Conservation (phyloP, 2,797 vertebrate genomes). For the Peromyscus melanophrys region DNA sequence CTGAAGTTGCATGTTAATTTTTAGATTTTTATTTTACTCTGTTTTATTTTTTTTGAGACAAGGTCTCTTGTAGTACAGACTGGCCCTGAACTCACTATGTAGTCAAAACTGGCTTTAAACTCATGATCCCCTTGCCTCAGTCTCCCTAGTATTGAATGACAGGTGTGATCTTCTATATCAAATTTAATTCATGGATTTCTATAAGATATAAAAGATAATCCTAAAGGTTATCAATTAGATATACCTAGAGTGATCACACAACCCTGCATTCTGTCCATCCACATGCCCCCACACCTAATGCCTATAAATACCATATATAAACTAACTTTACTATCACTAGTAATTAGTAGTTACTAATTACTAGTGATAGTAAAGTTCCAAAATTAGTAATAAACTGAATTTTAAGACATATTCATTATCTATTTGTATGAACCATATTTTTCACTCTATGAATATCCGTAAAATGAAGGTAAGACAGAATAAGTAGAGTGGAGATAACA, state of each 20-base stretch:
- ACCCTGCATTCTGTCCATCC: not conserved
- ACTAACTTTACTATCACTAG: not conserved
- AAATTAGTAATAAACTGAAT: not conserved
- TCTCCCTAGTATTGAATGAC: not conserved
- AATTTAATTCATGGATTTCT: not conserved
- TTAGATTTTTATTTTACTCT: not conserved
- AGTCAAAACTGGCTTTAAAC: not conserved
- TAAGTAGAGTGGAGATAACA: not conserved
- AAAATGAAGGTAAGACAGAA: not conserved
- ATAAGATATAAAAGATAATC: conserved; percentile 9
- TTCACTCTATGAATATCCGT: not conserved
- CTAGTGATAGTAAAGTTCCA: not conserved
- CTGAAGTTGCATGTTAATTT: not conserved
- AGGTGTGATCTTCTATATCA: not conserved
- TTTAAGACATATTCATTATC: conserved; percentile 28
- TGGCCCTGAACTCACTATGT: not conserved
- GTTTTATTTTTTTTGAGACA: not conserved
- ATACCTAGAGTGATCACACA: not conserved
- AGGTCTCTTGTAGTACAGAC: not conserved
- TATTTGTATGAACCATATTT: not conserved
- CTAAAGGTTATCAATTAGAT: conserved; percentile 6
- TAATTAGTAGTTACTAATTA: too few species aligned
- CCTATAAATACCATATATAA: conserved; percentile 25
- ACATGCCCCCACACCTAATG: not conserved
- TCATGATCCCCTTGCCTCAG: not conserved